phyloP scores from a whole-genome alignment of 2,113 vertebrate species.

The Spilogale gracilis region DNA sequence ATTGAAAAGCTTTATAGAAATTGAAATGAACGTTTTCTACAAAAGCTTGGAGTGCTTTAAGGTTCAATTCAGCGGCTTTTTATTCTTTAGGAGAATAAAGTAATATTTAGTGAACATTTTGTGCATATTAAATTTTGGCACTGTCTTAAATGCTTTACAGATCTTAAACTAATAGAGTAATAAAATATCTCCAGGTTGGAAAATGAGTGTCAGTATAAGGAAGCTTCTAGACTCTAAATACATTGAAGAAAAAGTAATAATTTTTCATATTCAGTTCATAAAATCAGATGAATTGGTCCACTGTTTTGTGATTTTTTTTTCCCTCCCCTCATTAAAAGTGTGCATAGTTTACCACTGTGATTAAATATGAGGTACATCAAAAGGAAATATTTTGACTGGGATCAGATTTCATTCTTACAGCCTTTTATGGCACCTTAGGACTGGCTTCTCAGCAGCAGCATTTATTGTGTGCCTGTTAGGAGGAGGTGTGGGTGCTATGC shows the following conservation, averaged over 20 bases:
- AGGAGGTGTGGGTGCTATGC: background rate
- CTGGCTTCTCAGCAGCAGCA: background rate
- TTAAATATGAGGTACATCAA: conserved; percentile 37
- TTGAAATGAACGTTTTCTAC: background rate
- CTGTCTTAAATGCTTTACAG: background rate
- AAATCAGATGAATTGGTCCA: conserved; percentile 15
- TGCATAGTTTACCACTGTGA: background rate
- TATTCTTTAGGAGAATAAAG: background rate
- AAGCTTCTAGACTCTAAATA: conserved; percentile 15
- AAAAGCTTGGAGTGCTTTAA: conserved; percentile 44
- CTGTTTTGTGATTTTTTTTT: background rate
- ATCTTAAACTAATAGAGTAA: conserved; percentile 42
- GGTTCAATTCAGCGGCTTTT: background rate
- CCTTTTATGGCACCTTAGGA: background rate
- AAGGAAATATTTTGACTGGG: conserved; percentile 23
- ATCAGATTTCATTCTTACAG: background rate
- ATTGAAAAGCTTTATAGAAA: conserved; percentile 55
- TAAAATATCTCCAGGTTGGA: conserved; percentile 12
- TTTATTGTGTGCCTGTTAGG: background rate
- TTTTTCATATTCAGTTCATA: conserved; percentile 34
- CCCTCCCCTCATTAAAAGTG: background rate
- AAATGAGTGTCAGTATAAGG: background rate
- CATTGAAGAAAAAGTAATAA: conserved; percentile 22
- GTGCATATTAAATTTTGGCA: background rate
- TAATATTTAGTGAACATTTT: conserved; percentile 8